Conservation (phyloP, 2,888 invertebrate genomes). For the Drosophila crucigera region DNA sequence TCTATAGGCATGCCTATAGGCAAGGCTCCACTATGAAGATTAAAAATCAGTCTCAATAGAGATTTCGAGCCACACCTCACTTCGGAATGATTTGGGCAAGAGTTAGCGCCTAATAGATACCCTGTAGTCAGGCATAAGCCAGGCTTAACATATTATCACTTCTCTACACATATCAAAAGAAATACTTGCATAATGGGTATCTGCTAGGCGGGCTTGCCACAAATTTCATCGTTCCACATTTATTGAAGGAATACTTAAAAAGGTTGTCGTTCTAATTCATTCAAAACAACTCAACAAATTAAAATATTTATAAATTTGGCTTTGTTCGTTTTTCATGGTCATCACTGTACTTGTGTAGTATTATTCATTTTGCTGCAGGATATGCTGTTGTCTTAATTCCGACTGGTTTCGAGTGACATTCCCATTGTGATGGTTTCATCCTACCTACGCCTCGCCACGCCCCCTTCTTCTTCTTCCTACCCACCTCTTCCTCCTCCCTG, state of each 20-base stretch:
- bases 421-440: constrained; percentile 28
- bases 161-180: not conserved
- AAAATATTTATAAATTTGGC: not conserved
- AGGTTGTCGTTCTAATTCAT: not conserved
- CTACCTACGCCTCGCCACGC: not conserved
- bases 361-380: constrained; percentile 11
- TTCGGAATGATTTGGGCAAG: not conserved
- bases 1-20: not conserved
- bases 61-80: too few species aligned
- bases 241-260: not conserved
- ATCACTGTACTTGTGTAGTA: not conserved
- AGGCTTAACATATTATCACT: too few species aligned
- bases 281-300: not conserved
- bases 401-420: constrained; percentile 29
- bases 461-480: not conserved
- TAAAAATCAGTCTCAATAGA: too few species aligned
- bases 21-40: too few species aligned
- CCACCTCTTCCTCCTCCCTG: not conserved
- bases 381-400: constrained; percentile 3
- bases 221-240: not conserved
- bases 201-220: not conserved
- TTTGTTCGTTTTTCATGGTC: constrained; percentile 10
- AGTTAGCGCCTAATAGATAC: not conserved
- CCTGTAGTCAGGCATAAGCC: not conserved
- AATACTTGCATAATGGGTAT: not conserved